Conservation (phyloP, 2,113 vertebrate genomes). For the Ailuropoda melanoleuca region DNA sequence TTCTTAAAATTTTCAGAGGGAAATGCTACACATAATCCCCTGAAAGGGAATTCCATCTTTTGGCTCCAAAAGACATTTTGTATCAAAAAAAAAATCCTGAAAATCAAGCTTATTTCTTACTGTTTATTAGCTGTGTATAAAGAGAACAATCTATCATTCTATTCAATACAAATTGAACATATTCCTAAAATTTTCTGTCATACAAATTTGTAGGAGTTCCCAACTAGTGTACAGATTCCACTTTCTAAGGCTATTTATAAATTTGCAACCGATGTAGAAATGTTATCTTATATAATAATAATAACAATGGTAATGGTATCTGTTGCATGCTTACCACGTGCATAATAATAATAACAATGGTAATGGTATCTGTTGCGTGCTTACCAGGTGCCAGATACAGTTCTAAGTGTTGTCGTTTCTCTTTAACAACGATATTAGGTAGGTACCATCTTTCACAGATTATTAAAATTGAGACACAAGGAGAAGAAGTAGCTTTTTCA, state of each 20-base stretch:
- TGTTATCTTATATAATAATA: background rate
- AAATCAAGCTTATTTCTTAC: background rate
- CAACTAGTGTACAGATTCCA: background rate
- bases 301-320: background rate
- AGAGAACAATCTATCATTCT: background rate
- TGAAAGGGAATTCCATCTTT: background rate
- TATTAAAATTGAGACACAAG: background rate
- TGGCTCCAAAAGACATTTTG: background rate
- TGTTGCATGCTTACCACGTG: background rate
- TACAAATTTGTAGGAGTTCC: background rate
- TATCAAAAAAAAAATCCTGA: background rate
- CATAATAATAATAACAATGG: background rate
- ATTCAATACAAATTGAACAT: background rate
- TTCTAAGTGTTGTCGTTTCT: background rate
- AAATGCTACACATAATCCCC: background rate
- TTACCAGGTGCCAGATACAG: background rate
- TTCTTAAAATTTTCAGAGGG: background rate
- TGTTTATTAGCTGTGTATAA: background rate
- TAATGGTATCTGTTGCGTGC: background rate
- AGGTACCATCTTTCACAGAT: background rate
- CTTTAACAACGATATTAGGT: background rate
- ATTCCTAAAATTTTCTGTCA: background rate
- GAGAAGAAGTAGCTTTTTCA: background rate
- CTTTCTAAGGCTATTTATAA: background rate
- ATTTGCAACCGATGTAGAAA: constrained; percentile 6